Base-by-base conservation (phyloP, 2,113 vertebrate species). In the Origma solitaria region DNA sequence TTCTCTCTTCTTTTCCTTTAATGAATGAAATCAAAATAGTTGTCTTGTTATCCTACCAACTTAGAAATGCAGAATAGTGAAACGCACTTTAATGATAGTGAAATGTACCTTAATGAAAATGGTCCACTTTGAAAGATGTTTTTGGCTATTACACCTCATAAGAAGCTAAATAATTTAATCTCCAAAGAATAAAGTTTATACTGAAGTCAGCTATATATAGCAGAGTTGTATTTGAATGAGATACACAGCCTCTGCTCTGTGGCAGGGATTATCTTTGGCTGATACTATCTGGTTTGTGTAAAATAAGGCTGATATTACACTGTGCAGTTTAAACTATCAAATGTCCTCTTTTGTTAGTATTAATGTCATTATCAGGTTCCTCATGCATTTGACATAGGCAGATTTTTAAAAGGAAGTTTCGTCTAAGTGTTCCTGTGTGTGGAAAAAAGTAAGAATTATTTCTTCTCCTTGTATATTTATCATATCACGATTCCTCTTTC, bases 381-480 rank as follows among this genome's bases (percentile, higher is more conserved):
- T 88, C 35, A 19, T n/a, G 33, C 40, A 35, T 85, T 95, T 93
- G 75, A 94, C 62, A 85, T 35, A 84, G n/a, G n/a, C 38, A 2
- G 17, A 38, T 84, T 92, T 84, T 56, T n/a, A 56, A 95, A 87
- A 85, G 23, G n/a, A 96, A 88, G 30, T 76, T 94, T 10, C 38
- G 88, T 73, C 16, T 66, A 78, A 93, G 54, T 24, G 82, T 90
- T 94, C 61, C 44, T 86, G 18, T 68, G 28, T 57, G 58, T 94
- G 94, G 95, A 96, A 96, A 96, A 94, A 85, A 22, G 57, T 37
- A 88, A 91, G 72, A 90, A 60, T 92, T 96, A 92, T 92, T 94
- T 96, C 91, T 88, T 95, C 50, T 50, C 15, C n/a, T 78, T 11
- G 1, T 94, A 19, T 80, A 95, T 97, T 95, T 95, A 94, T 82